These are phyloP conservation scores for Ashinkailepas kermadecensis DNA, from an alignment of 2,888 invertebrate species.

Conservation along the genomic window DNA sequence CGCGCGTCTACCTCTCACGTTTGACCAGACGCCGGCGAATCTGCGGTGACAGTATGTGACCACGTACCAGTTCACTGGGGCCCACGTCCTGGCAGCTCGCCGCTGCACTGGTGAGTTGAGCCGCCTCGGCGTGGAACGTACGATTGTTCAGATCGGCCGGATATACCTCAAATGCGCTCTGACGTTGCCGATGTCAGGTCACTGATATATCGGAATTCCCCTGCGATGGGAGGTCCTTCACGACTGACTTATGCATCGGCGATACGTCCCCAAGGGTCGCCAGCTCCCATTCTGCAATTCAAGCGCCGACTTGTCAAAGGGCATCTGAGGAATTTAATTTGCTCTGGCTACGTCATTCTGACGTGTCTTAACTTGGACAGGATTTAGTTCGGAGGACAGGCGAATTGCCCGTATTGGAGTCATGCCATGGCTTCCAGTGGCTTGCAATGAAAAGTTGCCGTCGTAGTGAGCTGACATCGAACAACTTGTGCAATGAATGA, in stretches of 20 bases:
- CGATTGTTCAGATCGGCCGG: no score
- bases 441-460: neutral
- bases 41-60: no score
- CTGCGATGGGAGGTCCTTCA: no score
- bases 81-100: neutral
- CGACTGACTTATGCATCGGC: conserved; percentile 4
- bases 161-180: no score
- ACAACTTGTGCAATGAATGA: neutral
- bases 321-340: neutral
- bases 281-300: neutral
- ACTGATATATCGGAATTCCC: no score
- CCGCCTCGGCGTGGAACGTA: no score
- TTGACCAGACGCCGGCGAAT: no score
- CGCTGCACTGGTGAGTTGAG: neutral
- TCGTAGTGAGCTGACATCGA: neutral
- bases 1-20: no score
- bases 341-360: conserved; percentile 1
- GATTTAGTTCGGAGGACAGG: neutral
- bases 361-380: neutral
- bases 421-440: neutral
- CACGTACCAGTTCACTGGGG: neutral
- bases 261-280: neutral
- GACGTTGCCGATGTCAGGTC: no score
- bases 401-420: neutral
- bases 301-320: neutral